These are phyloP conservation scores for Phymatocera aterrima DNA, from an alignment of 2,888 invertebrate species.

Conservation along the genomic window DNA sequence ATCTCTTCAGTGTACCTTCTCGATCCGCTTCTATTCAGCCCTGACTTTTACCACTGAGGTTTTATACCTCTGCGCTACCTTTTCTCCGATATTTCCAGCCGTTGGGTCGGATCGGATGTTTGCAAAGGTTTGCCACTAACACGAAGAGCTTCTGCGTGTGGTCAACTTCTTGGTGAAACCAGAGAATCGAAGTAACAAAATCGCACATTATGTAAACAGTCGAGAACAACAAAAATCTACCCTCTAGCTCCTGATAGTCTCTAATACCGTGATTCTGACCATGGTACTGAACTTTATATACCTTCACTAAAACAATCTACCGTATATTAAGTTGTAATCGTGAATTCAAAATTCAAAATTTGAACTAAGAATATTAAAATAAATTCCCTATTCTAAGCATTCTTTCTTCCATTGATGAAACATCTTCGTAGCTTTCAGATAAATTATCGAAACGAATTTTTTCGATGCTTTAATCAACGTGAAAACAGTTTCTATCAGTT, in stretches of 20 bases:
- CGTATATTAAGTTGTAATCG: too few species aligned
- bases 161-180: slow-evolving; percentile 15
- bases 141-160: slow-evolving; percentile 17
- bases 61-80: slow-evolving; percentile 20
- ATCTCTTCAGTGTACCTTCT: slow-evolving; percentile 20
- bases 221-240: background rate
- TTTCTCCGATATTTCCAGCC: slow-evolving; percentile 35
- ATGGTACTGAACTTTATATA: background rate
- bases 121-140: slow-evolving; percentile 24
- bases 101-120: slow-evolving; percentile 37
- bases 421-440: too few species aligned
- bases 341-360: too few species aligned
- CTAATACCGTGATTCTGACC: background rate
- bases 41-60: slow-evolving; percentile 27
- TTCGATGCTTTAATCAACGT: too few species aligned
- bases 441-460: too few species aligned
- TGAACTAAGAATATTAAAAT: too few species aligned
- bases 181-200: slow-evolving; percentile 10
- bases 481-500: too few species aligned
- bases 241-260: background rate
- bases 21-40: slow-evolving; percentile 34
- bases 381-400: too few species aligned
- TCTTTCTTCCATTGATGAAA: too few species aligned
- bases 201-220: background rate
- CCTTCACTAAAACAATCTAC: background rate